A percentile compares a stretch with the other conserved stretches of the same genome.
Conservation (phyloP, 2,888 invertebrate species). For the Cataglyphis altisquamis region DNA sequence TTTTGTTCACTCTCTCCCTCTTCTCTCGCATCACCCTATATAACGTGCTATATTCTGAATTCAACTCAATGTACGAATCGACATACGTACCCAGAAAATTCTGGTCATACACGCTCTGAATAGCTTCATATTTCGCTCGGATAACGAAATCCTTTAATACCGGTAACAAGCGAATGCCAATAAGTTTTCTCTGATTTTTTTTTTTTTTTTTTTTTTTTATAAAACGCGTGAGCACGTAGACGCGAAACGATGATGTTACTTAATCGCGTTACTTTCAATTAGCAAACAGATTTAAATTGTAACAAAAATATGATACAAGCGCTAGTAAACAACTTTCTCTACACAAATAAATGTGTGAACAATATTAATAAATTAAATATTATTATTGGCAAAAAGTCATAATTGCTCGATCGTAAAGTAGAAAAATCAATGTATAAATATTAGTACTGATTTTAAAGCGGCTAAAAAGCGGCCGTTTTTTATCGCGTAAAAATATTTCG, state of each 20-base stretch:
- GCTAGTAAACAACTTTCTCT: background rate
- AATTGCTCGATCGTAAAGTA: background rate
- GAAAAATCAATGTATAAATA: background rate
- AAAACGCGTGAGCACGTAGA: background rate
- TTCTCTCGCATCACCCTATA: background rate
- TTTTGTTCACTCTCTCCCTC: conserved; percentile 11
- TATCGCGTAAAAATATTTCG: conserved; percentile 6
- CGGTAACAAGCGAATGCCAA: background rate
- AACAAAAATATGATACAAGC: background rate
- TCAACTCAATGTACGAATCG: conserved; percentile 39
- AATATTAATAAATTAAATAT: background rate
- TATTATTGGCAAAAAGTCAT: background rate
- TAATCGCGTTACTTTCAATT: conserved; percentile 8
- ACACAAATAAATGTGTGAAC: background rate
- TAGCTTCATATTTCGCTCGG: conserved; percentile 26
- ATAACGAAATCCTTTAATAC: conserved; percentile 40
- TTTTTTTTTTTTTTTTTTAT: conserved; percentile 49
- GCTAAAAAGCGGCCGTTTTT: background rate
- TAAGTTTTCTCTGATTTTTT: conserved; percentile 19
- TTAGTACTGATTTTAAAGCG: background rate
- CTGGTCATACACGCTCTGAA: conserved; percentile 26
- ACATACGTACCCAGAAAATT: conserved; percentile 50
- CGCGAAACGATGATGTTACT: background rate
- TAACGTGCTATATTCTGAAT: conserved; percentile 45
- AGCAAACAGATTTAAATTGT: background rate